Evolutionary conservation across 2,113 vertebrate genomes (phyloP).

Genomic region (Nesospiza acunhae): DNA sequence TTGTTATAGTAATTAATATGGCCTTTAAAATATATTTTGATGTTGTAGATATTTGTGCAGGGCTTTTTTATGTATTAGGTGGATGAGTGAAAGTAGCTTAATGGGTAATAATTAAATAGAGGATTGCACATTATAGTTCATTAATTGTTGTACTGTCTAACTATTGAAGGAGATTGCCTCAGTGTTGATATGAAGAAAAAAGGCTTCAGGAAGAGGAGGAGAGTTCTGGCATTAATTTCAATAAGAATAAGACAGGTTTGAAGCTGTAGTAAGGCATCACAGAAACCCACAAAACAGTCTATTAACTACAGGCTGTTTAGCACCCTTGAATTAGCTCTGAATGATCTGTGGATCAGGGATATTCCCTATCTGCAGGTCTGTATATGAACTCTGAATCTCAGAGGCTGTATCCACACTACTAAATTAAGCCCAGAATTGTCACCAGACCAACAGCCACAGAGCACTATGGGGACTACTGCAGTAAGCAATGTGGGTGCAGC

Average conservation of each 20-base stretch:
- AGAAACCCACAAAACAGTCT: no score
- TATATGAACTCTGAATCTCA: no score
- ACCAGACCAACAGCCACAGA: not conserved
- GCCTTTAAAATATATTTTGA: not conserved
- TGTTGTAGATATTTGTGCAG: not conserved
- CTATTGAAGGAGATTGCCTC: not conserved
- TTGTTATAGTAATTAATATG: not conserved
- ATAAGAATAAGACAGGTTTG: not conserved
- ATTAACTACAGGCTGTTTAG: no score
- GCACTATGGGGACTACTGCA: not conserved
- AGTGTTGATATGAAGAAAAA: not conserved
- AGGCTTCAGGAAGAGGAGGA: not conserved
- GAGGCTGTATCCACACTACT: no score
- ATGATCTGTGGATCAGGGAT: no score
- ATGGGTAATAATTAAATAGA: not conserved
- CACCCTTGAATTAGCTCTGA: no score
- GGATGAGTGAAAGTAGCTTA: not conserved
- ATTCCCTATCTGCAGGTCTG: no score
- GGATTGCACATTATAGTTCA: not conserved
- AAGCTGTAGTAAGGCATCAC: not conserved
- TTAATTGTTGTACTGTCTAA: not conserved
- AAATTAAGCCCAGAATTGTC: no score
- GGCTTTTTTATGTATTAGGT: not conserved
- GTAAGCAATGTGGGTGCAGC: not conserved
- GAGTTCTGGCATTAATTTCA: not conserved